These are phyloP conservation scores for Drosophila parthenogenetica DNA, from an alignment of 2,888 invertebrate genomes.

Conservation along the genomic window DNA sequence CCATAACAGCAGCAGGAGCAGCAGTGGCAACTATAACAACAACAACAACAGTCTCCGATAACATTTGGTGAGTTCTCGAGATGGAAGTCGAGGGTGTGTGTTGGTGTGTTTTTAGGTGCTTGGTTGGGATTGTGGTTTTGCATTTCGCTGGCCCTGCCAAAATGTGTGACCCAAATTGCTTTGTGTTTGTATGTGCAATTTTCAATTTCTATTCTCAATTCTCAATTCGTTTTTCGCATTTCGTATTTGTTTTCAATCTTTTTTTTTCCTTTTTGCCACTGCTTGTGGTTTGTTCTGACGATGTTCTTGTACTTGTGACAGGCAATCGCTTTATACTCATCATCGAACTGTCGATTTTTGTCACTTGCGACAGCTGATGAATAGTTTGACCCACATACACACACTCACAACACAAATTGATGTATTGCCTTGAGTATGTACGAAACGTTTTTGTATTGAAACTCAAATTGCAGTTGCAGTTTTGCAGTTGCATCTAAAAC, in stretches of 20 bases:
- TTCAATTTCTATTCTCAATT: conserved; percentile 58
- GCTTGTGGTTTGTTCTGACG: conserved; percentile 12
- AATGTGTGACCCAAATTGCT: conserved; percentile 70
- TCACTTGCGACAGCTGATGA: conserved; percentile 49
- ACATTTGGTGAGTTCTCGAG: conserved; percentile 58
- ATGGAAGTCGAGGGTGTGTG: conserved; percentile 11
- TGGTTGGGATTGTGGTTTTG: conserved; percentile 51
- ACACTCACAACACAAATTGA: conserved; percentile 28
- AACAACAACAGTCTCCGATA: conserved; percentile 56
- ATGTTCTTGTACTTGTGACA: conserved; percentile 40
- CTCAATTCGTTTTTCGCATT: conserved; percentile 1
- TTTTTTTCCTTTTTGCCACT: conserved; percentile 1
- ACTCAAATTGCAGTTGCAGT: conserved; percentile 18
- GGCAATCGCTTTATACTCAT: conserved; percentile 45
- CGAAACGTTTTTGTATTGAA: background rate
- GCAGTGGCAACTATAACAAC: conserved; percentile 14
- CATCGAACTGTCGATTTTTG: conserved; percentile 54
- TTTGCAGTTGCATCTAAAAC: conserved; percentile 27
- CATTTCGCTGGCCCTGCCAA: conserved; percentile 64
- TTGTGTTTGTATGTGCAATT: conserved; percentile 40
- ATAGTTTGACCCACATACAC: conserved; percentile 51
- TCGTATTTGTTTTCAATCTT: conserved; percentile 35
- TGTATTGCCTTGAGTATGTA: conserved; percentile 27
- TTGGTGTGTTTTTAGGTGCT: conserved; percentile 10
- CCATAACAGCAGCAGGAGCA: conserved; percentile 34